Percentiles rank a stretch among this genome's conserved stretches.
Conservation (phyloP, 2,113 vertebrate genomes). For the Taxidea taxus region DNA sequence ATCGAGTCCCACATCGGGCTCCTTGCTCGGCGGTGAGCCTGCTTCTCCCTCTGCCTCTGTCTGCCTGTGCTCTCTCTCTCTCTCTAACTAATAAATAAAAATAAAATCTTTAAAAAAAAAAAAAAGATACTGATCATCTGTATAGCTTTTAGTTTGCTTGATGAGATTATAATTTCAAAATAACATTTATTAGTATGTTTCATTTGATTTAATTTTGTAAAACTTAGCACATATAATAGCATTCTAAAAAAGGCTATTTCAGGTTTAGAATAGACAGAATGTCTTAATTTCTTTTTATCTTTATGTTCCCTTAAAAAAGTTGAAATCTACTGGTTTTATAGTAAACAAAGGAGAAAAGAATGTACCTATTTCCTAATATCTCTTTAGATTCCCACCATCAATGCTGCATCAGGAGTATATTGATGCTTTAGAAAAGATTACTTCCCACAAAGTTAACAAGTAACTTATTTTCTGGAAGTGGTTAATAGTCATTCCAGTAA, state of each 20-base stretch:
- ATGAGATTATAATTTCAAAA: constrained; percentile 26
- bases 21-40: too few species aligned
- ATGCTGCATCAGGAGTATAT: background rate
- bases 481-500: constrained; percentile 1
- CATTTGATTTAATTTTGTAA: constrained; percentile 38
- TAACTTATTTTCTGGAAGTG: constrained; percentile 40
- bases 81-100: too few species aligned
- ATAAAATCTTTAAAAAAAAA: too few species aligned
- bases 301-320: background rate
- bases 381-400: background rate
- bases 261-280: background rate
- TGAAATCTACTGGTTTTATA: constrained; percentile 6
- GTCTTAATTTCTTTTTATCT: background rate
- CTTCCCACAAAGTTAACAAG: constrained; percentile 36
- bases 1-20: too few species aligned
- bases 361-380: background rate
- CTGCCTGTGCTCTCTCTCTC: too few species aligned
- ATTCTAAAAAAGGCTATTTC: background rate
- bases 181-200: constrained; percentile 5
- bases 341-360: constrained; percentile 21
- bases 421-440: constrained; percentile 36
- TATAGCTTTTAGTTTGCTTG: constrained; percentile 27
- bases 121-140: background rate
- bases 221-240: background rate
- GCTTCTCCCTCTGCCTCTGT: too few species aligned